A percentile compares a stretch with the other conserved stretches of the same genome.
These are phyloP conservation scores for Pemphredon lugubris DNA, from an alignment of 2,888 invertebrate genomes.

Conservation along the genomic window DNA sequence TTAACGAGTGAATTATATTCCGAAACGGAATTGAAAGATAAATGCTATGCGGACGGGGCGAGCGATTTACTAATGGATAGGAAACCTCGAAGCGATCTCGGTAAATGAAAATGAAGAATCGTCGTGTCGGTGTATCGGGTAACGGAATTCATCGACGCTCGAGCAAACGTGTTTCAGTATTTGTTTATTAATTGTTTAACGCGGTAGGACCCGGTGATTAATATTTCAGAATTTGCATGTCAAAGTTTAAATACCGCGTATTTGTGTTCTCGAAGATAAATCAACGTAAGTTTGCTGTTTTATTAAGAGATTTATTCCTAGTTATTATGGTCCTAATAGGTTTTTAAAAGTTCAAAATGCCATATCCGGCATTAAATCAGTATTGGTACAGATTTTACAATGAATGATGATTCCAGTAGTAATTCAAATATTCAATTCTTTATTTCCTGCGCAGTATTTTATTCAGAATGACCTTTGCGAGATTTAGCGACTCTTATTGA, in stretches of 20 bases:
- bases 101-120: constrained; percentile 17
- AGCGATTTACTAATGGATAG: constrained; percentile 41
- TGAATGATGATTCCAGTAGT: no score
- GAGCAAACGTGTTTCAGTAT: constrained; percentile 11
- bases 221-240: no score
- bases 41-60: constrained; percentile 23
- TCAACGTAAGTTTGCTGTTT: no score
- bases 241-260: no score
- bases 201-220: constrained; percentile 11
- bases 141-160: constrained; percentile 26
- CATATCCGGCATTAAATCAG: no score
- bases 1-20: constrained; percentile 48
- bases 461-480: no score
- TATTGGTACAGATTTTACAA: no score
- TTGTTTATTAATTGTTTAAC: constrained; percentile 17
- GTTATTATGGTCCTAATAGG: no score
- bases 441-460: constrained; percentile 1
- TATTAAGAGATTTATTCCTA: no score
- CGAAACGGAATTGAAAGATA: constrained; percentile 45
- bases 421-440: no score
- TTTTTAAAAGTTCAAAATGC: no score
- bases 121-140: constrained; percentile 4
- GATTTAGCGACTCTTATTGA: constrained; percentile 51
- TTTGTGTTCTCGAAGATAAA: no score
- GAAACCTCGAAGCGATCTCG: constrained; percentile 13